Percentiles rank a stretch among this genome's conserved stretches.
Evolutionary conservation across 1,140 invertebrate genomes (phyloP).

Genomic region (Drosophila kohkoa): DNA sequence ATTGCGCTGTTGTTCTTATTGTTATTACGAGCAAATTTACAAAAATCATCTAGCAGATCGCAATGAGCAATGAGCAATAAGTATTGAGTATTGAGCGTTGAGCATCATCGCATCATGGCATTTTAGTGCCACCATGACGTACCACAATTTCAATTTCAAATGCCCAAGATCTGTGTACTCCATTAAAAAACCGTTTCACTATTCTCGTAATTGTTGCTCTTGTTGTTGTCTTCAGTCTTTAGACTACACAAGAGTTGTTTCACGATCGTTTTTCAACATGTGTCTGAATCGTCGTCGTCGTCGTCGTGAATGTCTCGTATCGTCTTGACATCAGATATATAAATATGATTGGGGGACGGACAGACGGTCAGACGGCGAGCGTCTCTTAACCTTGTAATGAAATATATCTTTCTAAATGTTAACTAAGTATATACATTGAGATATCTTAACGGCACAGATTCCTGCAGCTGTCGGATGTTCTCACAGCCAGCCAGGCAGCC

Average conservation of each 20-base stretch:
- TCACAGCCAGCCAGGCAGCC: constrained; percentile 18
- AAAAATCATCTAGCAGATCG: constrained; percentile 72
- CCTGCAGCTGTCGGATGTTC: constrained; percentile 70
- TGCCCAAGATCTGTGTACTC: constrained; percentile 66
- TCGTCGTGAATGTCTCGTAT: constrained; percentile 38
- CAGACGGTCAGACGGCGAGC: constrained; percentile 17
- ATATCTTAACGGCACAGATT: constrained; percentile 47
- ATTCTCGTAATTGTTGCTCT: constrained; percentile 50
- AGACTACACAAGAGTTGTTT: constrained; percentile 18
- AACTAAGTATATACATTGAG: not conserved
- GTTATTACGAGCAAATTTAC: constrained; percentile 59
- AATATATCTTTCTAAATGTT: constrained; percentile 27
- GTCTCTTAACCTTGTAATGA: constrained; percentile 61
- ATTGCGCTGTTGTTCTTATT: constrained; percentile 49
- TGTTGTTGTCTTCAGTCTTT: constrained; percentile 18
- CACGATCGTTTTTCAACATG: constrained; percentile 54
- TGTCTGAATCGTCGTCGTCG: constrained; percentile 46
- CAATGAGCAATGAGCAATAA: not conserved
- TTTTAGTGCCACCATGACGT: constrained; percentile 54
- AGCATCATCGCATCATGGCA: constrained; percentile 8
- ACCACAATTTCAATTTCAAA: constrained; percentile 53
- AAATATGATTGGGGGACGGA: constrained; percentile 12
- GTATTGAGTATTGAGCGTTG: not conserved
- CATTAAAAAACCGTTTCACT: constrained; percentile 69
- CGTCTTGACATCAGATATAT: constrained; percentile 64